phyloP scores from a whole-genome alignment of 2,888 invertebrate genomes.

The Agrochola circellaris region DNA sequence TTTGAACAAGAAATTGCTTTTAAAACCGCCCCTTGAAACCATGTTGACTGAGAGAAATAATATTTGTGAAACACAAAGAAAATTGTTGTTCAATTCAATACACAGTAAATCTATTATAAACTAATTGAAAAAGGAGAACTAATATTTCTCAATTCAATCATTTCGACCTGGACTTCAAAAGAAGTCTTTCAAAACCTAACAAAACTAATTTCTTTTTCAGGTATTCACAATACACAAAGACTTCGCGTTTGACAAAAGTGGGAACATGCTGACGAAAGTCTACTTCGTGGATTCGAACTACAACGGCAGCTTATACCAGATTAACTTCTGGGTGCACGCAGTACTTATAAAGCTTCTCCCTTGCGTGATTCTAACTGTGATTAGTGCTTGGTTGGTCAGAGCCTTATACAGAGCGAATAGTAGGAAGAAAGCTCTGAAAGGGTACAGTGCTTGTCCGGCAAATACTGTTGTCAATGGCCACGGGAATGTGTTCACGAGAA shows the following conservation, averaged over 20 bases:
- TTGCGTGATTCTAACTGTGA: constrained; percentile 94
- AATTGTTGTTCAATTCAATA: neutral
- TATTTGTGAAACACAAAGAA: constrained; percentile 17
- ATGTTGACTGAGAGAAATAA: neutral
- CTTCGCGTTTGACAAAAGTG: constrained; percentile 80
- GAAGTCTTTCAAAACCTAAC: constrained; percentile 18
- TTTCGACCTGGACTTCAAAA: neutral
- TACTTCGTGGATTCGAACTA: constrained; percentile 90
- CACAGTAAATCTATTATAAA: neutral
- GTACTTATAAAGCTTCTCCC: constrained; percentile 95
- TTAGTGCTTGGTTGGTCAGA: constrained; percentile 93
- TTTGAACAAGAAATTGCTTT: constrained; percentile 31
- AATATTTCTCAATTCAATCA: neutral
- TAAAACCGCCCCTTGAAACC: constrained; percentile 7
- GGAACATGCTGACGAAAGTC: constrained; percentile 79
- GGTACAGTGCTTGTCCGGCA: constrained; percentile 85
- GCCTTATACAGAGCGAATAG: constrained; percentile 93
- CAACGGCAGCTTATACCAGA: constrained; percentile 91
- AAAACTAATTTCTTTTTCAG: constrained; percentile 74
- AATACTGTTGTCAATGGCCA: constrained; percentile 81
- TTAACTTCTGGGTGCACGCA: constrained; percentile 96
- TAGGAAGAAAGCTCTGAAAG: constrained; percentile 91
- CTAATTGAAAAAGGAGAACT: neutral
- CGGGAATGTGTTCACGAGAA: constrained; percentile 84
- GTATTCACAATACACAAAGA: constrained; percentile 85